Base-by-base conservation (phyloP, 2,888 invertebrate species). In the Fragum sueziense region DNA sequence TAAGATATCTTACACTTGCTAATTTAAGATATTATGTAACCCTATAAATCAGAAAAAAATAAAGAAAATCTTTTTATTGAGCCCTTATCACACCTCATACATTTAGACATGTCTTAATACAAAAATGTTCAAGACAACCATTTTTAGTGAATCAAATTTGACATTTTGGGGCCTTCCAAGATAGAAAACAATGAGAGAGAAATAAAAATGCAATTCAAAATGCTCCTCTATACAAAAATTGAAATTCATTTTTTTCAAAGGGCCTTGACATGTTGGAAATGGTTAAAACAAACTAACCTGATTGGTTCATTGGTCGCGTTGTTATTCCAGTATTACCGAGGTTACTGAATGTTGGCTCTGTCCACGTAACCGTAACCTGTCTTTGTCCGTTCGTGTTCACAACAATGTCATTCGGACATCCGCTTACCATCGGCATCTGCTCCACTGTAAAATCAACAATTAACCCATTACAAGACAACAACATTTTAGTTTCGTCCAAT, bases 401-500 rank as follows among this genome's bases (percentile, higher is more conserved):
- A 41, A 82, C 41, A 2, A 86, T 75, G 73, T 88, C 87, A 27
- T 33, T 41, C 4, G 90, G 89, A 72, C 90, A 90, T 20, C 74
- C 71, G 0, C 57, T 70, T 14, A 85, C 74, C 11, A 59, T 76
- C 33, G 88, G 87, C 57, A 54, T 20, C 14, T n/a, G 17, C 17
- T 52, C 34, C 9, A 27, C 70, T 70, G 34, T 22, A 54, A 57
- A 57, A 14, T 29, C 27, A 57, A 1, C n/a, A 20, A 11, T 22
- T 52, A 52, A 52, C 52, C 22, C 22, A n/a, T 52, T n/a, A 52
- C 52, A 9, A 52, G 4, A 22, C 52, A 57, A 25, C 9, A 57
- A 57, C 2, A 57, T 27, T 52, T n/a, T 22, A 52, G 52, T 14
- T n/a, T 11, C 4, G 52, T 20, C 7, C 41, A 41, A 11, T 11